Evolutionary conservation across 1,140 invertebrate genomes (phyloP).

Genomic region (Cotesia vestalis): DNA sequence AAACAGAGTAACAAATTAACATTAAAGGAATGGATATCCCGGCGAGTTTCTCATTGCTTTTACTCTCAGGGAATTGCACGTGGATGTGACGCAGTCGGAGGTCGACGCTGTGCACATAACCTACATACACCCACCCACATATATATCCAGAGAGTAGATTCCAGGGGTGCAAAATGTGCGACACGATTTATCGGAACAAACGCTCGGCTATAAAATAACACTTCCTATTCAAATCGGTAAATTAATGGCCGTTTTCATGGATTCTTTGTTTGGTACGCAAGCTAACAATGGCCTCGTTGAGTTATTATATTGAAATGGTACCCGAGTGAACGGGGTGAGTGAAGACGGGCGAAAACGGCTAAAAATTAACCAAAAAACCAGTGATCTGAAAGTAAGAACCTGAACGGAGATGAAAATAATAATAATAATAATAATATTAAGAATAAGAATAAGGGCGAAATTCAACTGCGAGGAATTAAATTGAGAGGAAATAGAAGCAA

Average conservation of each 20-base stretch:
- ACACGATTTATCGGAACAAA: slow-evolving; percentile 54
- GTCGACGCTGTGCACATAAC: neutral
- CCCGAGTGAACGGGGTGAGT: slow-evolving; percentile 24
- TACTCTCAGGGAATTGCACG: neutral
- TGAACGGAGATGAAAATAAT: neutral
- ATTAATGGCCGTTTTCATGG: slow-evolving; percentile 58
- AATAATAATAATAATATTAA: neutral
- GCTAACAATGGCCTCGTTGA: slow-evolving; percentile 50
- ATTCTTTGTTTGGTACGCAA: slow-evolving; percentile 54
- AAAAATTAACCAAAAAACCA: neutral
- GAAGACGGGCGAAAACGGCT: slow-evolving; percentile 19
- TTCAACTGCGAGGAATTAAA: too few relatives aligned
- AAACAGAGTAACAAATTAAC: slow-evolving; percentile 7
- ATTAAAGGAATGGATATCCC: slow-evolving; percentile 13
- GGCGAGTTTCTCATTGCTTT: slow-evolving; percentile 5
- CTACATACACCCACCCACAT: neutral
- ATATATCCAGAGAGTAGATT: slow-evolving; percentile 11
- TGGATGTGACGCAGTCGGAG: neutral
- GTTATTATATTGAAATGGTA: slow-evolving; percentile 53
- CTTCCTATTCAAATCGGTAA: slow-evolving; percentile 59
- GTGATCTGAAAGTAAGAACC: neutral
- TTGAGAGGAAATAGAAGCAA: slow-evolving; percentile 4
- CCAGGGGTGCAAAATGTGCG: slow-evolving; percentile 25
- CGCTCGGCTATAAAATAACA: slow-evolving; percentile 58
- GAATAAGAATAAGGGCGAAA: slow-evolving; percentile 13